A percentile compares a stretch with the other conserved stretches of the same genome.
Evolutionary conservation across 2,888 invertebrate genomes (phyloP).

Genomic region (Diarsia rubi): DNA sequence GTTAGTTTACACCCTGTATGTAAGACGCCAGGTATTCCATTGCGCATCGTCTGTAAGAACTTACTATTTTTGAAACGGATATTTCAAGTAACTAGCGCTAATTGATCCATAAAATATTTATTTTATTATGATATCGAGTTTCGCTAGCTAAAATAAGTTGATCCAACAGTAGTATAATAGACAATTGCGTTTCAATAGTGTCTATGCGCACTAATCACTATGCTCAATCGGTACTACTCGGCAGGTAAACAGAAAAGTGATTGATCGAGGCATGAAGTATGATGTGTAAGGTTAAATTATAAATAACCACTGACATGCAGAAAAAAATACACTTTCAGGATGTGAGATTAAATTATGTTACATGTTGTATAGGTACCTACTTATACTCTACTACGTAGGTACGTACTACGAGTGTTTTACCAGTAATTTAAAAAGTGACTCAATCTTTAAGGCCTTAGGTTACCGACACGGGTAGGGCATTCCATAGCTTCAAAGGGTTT

Average conservation of each 20-base stretch:
- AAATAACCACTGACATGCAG: neutral
- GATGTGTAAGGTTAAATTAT: neutral
- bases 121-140: neutral
- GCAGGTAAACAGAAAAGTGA: neutral
- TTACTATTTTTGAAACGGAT: too few species aligned
- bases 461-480: too few species aligned
- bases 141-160: neutral
- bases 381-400: too few species aligned
- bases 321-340: neutral
- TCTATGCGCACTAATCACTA: constrained; percentile 6
- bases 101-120: neutral
- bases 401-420: too few species aligned
- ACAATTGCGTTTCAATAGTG: constrained; percentile 31
- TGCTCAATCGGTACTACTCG: neutral
- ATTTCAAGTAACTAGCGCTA: neutral
- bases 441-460: too few species aligned
- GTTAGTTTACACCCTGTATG: too few species aligned
- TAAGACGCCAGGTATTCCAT: too few species aligned
- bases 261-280: neutral
- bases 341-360: too few species aligned
- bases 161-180: neutral
- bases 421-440: neutral
- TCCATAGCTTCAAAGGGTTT: neutral
- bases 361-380: too few species aligned
- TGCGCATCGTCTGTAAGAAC: too few species aligned